A percentile compares a stretch with the other conserved stretches of the same genome.
Evolutionary conservation across 2,113 vertebrate genomes (phyloP).

Genomic region (Neopipo cinnamomea): DNA sequence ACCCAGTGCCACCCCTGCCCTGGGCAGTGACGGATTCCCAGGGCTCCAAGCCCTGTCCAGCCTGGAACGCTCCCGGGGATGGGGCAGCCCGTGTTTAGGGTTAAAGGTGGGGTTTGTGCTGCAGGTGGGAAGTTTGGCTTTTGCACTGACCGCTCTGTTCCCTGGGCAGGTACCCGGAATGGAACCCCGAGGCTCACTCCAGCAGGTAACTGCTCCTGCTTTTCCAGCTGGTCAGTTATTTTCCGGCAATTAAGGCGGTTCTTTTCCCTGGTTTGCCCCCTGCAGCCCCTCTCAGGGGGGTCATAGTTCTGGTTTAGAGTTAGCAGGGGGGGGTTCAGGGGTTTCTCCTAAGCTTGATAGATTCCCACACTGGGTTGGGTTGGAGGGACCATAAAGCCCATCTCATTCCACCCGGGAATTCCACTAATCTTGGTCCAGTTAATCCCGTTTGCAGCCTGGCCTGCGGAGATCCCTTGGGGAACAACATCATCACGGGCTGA

Average conservation of each 20-base stretch:
- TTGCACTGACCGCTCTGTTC: not conserved
- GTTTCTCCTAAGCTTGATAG: not conserved
- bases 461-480: not conserved
- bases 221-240: accelerated
- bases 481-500: not conserved
- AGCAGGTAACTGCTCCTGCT: constrained; percentile 64
- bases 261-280: not conserved
- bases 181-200: constrained; percentile 82
- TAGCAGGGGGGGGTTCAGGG: accelerated
- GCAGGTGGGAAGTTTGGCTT: accelerated
- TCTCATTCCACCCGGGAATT: not conserved
- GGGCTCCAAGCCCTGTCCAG: not conserved
- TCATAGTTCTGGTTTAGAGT: accelerated
- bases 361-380: not conserved
- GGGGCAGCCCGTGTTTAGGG: not conserved
- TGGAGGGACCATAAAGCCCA: not conserved
- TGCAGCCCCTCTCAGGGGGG: not conserved
- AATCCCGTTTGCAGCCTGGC: not conserved
- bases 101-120: not conserved
- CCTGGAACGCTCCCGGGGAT: not conserved
- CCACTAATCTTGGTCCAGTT: not conserved
- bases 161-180: constrained; percentile 83
- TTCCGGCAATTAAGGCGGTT: accelerated
- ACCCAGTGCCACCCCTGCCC: not conserved
- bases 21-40: not conserved